Conservation (phyloP, 1,140 invertebrate species). For the Drosophila pruinosa region DNA sequence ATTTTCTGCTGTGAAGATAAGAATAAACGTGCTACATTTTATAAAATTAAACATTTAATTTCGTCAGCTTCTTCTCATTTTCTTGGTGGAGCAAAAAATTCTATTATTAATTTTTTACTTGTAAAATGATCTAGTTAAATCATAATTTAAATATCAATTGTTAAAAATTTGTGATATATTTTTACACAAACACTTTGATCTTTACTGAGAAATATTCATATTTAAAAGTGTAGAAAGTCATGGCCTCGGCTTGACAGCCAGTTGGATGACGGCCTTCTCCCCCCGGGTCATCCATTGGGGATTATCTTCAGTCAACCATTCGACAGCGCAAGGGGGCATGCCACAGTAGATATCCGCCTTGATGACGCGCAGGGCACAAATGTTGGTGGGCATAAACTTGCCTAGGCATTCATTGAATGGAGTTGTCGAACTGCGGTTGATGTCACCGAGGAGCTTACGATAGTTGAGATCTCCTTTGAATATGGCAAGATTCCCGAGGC, state of each 20-base stretch:
- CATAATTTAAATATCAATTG: too few species aligned
- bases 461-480: constrained; percentile 99
- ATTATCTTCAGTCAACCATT: constrained; percentile 85
- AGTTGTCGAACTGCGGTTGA: constrained; percentile 90
- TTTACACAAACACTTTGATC: background rate
- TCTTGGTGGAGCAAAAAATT: too few species aligned
- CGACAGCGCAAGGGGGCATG: constrained; percentile 85
- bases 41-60: too few species aligned
- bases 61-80: too few species aligned
- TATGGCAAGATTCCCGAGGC: constrained; percentile 88
- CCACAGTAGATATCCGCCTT: constrained; percentile 96
- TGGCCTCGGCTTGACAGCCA: constrained; percentile 48
- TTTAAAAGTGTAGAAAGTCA: constrained; percentile 11
- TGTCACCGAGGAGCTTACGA: constrained; percentile 95
- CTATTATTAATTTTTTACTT: too few species aligned
- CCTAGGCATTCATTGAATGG: constrained; percentile 88
- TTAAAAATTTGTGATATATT: background rate
- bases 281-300: constrained; percentile 92
- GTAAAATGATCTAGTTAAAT: too few species aligned
- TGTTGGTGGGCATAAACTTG: constrained; percentile 91
- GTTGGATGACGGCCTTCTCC: constrained; percentile 87
- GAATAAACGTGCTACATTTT: too few species aligned
- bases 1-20: too few species aligned
- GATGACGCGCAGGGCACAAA: constrained; percentile 92
- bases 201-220: background rate